Evolutionary conservation across 2,797 vertebrate genomes (phyloP), one percentile per base, ranked within the genome.

Genomic region (Tamandua tetradactyla): DNA sequence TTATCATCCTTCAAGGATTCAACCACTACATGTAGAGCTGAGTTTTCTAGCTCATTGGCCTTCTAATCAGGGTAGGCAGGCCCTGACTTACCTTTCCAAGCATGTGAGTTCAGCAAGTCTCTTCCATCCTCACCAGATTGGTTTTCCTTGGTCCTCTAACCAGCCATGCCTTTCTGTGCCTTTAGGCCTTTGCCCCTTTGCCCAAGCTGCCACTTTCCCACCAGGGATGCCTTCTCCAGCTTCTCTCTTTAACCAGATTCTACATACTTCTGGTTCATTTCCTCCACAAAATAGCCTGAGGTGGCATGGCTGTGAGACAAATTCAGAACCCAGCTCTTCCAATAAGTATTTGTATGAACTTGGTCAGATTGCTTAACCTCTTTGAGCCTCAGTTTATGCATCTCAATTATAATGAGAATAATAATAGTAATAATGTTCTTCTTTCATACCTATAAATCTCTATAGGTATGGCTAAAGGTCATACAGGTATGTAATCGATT

Each of bases 51-150:
- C 30, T 93, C 76, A 55, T 76, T 91, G 93, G 93, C 18, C 84
- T 87, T 69, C 59, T 72, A 62, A 49, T 87, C 92, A 94, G 94
- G 61, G 40, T 76, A 94, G 95, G 62, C 81, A 93, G 78, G 94
- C 93, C 78, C 81, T 22, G 25, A 93, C 84, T 95, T 93, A 94
- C 69, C 89, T 72, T 91, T 93, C 35, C 40, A 66, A 71, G 88
- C 79, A 57, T 86, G 8, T 37, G 66, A 94, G 95, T 91, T 94
- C 79, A 80, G 49, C 95, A 89, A 91, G 91, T 80, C 87, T 44
- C 47, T 59, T 84, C 81, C 89, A 87, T 95, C 96, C n/a, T n/a
- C n/a, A n/a, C n/a, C n/a, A n/a, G n/a, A n/a, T n/a, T n/a, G n/a
- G n/a, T 95, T 95, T 30, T 49, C 25, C 17, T 5, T 32, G 59